phyloP scores from a whole-genome alignment of 2,888 invertebrate genomes.

The Erebia aethiops region DNA sequence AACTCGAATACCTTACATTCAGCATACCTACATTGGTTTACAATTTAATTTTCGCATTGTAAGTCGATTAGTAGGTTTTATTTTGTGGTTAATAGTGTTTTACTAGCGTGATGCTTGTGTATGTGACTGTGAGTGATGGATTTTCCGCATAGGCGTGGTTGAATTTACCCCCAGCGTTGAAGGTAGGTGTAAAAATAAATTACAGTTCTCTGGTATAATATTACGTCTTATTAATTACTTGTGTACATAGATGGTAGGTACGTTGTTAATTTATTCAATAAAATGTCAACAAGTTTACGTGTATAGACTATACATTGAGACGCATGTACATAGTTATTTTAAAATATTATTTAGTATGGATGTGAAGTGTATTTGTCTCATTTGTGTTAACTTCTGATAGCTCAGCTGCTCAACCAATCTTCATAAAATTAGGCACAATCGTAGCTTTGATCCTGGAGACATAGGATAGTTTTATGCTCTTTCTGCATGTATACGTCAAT shows the following conservation, averaged over 20 bases:
- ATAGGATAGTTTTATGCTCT: no score
- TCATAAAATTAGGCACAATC: no score
- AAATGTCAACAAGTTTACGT: no score
- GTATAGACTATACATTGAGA: no score
- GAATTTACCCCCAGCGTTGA: conserved; percentile 55
- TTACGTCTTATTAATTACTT: neutral
- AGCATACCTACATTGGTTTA: neutral
- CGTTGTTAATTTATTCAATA: neutral
- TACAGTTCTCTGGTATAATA: neutral
- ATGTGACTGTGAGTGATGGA: conserved; percentile 48
- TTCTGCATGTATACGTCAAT: no score
- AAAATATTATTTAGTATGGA: no score
- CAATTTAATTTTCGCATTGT: conserved; percentile 17
- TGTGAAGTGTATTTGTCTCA: no score
- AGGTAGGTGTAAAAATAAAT: conserved; percentile 57
- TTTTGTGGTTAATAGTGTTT: conserved; percentile 39
- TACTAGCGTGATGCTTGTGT: conserved; percentile 33
- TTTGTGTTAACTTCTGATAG: no score
- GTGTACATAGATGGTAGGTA: neutral
- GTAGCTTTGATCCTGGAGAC: no score
- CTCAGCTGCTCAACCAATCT: no score
- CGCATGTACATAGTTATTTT: no score
- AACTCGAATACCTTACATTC: conserved; percentile 12
- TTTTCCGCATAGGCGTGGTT: conserved; percentile 44
- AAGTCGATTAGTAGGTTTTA: neutral